These are phyloP conservation scores for Urosaurus nigricauda DNA, from an alignment of 2,797 vertebrate species.

Conservation along the genomic window DNA sequence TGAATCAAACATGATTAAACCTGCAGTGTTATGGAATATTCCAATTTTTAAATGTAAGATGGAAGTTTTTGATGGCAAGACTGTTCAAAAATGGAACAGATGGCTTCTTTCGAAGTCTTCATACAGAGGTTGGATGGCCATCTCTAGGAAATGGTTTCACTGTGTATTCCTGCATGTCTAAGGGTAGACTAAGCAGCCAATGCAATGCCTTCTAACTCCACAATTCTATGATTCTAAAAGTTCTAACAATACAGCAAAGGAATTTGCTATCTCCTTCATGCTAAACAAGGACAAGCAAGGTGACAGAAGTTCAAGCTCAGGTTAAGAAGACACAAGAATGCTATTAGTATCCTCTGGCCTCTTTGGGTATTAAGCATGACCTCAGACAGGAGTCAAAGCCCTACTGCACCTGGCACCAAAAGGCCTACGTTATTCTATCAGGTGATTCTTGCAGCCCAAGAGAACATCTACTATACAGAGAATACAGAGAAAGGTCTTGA, in stretches of 20 bases:
- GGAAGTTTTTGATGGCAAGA: too few relatives aligned
- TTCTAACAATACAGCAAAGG: background rate
- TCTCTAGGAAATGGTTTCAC: too few relatives aligned
- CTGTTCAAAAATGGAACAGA: too few relatives aligned
- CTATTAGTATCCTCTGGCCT: slow-evolving; percentile 44
- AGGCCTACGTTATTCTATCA: rapidly evolving
- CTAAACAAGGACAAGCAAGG: slow-evolving; percentile 56
- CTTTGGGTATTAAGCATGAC: slow-evolving; percentile 58
- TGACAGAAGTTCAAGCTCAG: slow-evolving; percentile 64
- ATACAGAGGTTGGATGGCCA: too few relatives aligned
- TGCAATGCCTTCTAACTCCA: too few relatives aligned
- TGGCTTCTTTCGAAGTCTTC: too few relatives aligned
- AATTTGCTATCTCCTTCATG: slow-evolving; percentile 16
- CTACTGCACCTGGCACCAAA: rapidly evolving
- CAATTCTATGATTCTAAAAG: background rate
- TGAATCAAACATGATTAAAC: slow-evolving; percentile 1
- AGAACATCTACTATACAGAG: background rate
- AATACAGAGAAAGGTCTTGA: slow-evolving; percentile 18
- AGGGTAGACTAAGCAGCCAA: too few relatives aligned
- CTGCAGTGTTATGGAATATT: background rate
- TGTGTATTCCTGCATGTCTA: too few relatives aligned
- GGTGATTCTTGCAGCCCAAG: rapidly evolving
- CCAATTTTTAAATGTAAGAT: too few relatives aligned
- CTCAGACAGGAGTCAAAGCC: background rate
- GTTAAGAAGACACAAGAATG: slow-evolving; percentile 65